Conservation (phyloP, 2,888 invertebrate species). For the Melieria picta region DNA sequence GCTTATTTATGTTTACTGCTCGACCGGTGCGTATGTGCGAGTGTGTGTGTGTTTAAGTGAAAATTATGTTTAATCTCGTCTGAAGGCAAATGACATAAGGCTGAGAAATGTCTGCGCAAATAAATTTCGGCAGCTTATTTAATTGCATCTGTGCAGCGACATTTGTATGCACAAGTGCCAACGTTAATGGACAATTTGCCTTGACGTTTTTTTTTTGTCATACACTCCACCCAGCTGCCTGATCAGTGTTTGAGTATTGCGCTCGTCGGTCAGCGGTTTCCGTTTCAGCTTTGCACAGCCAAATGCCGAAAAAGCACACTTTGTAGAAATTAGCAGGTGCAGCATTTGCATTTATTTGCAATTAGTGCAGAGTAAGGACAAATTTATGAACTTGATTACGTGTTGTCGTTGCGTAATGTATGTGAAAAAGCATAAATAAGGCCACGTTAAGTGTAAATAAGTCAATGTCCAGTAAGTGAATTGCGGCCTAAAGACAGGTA, state of each 20-base stretch:
- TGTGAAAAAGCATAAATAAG: too few relatives aligned
- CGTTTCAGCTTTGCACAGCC: not conserved
- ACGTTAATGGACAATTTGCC: slow-evolving; percentile 30
- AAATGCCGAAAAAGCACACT: slow-evolving; percentile 4
- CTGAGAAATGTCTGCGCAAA: slow-evolving; percentile 6
- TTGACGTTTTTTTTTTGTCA: slow-evolving; percentile 8
- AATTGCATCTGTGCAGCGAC: not conserved
- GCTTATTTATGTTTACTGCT: not conserved
- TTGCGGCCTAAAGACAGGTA: too few relatives aligned
- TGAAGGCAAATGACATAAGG: slow-evolving; percentile 4
- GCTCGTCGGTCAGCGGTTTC: not conserved
- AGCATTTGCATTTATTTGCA: slow-evolving; percentile 32
- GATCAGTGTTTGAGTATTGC: slow-evolving; percentile 1
- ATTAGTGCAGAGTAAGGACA: slow-evolving; percentile 27
- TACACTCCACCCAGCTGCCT: not conserved
- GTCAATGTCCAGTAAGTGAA: too few relatives aligned
- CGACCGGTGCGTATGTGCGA: not conserved
- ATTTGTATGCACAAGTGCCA: slow-evolving; percentile 5
- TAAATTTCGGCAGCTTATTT: slow-evolving; percentile 2
- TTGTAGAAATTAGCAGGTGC: slow-evolving; percentile 22
- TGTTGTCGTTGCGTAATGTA: too few relatives aligned
- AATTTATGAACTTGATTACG: slow-evolving; percentile 15
- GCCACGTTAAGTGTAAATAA: too few relatives aligned
- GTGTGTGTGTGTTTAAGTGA: slow-evolving; percentile 33
- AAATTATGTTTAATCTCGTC: slow-evolving; percentile 38